Evolutionary conservation across 2,113 vertebrate species (phyloP).

Genomic region (Upupa epops): DNA sequence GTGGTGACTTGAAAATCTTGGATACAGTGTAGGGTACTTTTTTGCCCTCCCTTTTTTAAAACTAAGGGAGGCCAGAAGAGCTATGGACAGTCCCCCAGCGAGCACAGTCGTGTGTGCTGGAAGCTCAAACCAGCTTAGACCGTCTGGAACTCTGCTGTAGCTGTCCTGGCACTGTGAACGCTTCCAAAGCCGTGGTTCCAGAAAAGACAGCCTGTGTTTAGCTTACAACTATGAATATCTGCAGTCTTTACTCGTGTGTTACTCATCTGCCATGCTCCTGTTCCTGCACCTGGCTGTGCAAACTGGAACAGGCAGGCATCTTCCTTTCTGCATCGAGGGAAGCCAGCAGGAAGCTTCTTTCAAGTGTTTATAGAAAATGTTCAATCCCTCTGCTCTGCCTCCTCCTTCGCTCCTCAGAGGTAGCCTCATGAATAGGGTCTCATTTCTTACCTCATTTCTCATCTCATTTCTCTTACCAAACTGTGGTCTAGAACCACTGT

Average conservation of each 20-base stretch:
- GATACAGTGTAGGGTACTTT: neutral
- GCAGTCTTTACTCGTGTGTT: constrained; percentile 24
- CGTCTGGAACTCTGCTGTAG: constrained; percentile 18
- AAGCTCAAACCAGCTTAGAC: neutral
- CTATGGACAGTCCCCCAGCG: neutral
- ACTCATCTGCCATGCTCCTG: constrained; percentile 25
- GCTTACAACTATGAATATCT: constrained; percentile 56
- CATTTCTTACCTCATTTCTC: neutral
- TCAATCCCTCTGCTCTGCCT: neutral
- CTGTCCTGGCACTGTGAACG: constrained; percentile 2
- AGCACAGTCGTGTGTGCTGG: neutral
- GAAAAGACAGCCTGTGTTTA: constrained; percentile 52
- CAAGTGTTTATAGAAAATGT: neutral
- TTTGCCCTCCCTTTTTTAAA: neutral
- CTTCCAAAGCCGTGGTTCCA: constrained; percentile 19
- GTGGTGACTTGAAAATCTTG: constrained; percentile 24
- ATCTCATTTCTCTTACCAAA: neutral
- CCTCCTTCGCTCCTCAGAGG: neutral
- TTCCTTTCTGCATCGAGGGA: constrained; percentile 38
- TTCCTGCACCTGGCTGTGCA: neutral
- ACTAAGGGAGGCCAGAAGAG: neutral
- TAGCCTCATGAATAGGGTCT: neutral
- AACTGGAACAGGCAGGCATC: constrained; percentile 42
- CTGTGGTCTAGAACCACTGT: neutral
- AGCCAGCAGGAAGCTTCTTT: constrained; percentile 37